Evolutionary conservation across 2,888 invertebrate genomes (phyloP).

Genomic region (Dendrolimus pini): DNA sequence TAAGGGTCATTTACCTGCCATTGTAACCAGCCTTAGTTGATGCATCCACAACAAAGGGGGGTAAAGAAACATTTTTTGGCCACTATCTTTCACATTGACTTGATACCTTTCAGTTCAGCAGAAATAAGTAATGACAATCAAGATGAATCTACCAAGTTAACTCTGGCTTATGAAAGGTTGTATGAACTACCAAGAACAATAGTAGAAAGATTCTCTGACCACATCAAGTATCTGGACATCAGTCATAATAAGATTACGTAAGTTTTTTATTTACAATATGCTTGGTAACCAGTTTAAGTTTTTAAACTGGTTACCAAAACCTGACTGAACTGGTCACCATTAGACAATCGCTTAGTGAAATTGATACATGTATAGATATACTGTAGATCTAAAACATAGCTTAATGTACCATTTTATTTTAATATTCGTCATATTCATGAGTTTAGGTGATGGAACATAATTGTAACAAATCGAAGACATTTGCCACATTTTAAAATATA

Average conservation of each 20-base stretch:
- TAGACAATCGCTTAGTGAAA: too few relatives aligned
- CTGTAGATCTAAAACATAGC: not conserved
- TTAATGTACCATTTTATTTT: conserved; percentile 1
- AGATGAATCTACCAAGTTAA: conserved; percentile 76
- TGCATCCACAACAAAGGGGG: too few relatives aligned
- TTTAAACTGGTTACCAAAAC: too few relatives aligned
- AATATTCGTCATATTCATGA: not conserved
- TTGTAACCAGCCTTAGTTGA: too few relatives aligned
- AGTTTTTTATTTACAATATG: conserved; percentile 26
- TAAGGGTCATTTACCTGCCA: too few relatives aligned
- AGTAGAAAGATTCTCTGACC: conserved; percentile 77
- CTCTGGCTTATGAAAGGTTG: conserved; percentile 82
- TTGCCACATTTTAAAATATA: too few relatives aligned
- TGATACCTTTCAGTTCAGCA: conserved; percentile 31
- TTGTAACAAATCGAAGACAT: too few relatives aligned
- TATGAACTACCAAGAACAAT: conserved; percentile 80
- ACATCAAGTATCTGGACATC: conserved; percentile 81
- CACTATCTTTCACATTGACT: too few relatives aligned
- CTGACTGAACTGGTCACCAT: too few relatives aligned
- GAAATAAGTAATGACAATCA: conserved; percentile 32
- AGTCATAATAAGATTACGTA: conserved; percentile 84
- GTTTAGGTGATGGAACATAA: too few relatives aligned
- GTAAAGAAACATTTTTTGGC: too few relatives aligned
- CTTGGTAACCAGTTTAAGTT: too few relatives aligned
- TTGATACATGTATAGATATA: not conserved